phyloP scores from a whole-genome alignment of 2,113 vertebrate species.

The Sisor rabdophorus region DNA sequence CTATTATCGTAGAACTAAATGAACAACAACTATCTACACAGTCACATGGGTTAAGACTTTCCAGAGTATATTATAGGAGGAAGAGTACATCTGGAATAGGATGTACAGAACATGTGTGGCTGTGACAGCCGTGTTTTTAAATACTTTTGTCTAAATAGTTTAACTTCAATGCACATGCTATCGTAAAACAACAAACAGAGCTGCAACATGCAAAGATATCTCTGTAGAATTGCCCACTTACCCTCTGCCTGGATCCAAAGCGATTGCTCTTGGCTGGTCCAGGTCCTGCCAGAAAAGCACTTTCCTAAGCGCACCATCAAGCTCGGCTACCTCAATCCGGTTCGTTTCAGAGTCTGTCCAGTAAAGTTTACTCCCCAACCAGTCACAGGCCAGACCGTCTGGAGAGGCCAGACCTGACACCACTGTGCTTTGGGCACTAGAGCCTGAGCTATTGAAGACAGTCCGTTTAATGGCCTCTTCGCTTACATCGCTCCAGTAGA shows the following conservation, averaged over 20 bases:
- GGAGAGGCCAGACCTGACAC: conserved; percentile 88
- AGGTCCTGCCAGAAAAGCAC: conserved; percentile 97
- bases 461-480: conserved; percentile 95
- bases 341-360: conserved; percentile 99
- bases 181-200: not conserved
- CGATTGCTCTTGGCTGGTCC: conserved; percentile 94
- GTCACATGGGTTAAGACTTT: too few relatives aligned
- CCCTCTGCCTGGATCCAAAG: conserved; percentile 91
- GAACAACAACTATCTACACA: too few relatives aligned
- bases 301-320: conserved; percentile 87
- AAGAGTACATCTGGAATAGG: too few relatives aligned
- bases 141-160: too few relatives aligned
- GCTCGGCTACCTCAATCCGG: conserved; percentile 90
- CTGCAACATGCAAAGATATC: not conserved
- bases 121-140: too few relatives aligned
- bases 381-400: conserved; percentile 94
- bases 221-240: conserved; percentile 65
- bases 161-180: too few relatives aligned
- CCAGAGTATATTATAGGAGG: too few relatives aligned
- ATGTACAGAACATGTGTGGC: too few relatives aligned
- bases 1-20: too few relatives aligned
- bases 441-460: conserved; percentile 76
- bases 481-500: conserved; percentile 98
- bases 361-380: conserved; percentile 92
- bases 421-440: conserved; percentile 77